phyloP scores from a whole-genome alignment of 2,113 vertebrate species.

The Plecotus auritus region DNA sequence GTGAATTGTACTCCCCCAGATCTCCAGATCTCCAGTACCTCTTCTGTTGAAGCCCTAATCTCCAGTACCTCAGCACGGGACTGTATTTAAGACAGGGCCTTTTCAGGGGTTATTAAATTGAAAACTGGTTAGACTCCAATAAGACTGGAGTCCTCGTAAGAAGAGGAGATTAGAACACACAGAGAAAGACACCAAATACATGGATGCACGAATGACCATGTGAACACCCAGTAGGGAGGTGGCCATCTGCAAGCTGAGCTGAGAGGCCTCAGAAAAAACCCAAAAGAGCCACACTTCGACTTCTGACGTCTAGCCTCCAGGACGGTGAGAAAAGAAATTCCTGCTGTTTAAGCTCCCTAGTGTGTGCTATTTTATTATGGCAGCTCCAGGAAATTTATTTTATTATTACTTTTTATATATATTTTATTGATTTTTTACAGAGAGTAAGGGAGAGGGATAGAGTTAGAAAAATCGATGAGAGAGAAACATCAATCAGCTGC shows the following conservation, averaged over 20 bases:
- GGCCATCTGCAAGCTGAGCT: neutral
- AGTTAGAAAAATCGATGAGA: too few relatives aligned
- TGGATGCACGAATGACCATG: fast-evolving
- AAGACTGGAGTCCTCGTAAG: neutral
- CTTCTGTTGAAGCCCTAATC: neutral
- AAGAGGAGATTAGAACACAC: neutral
- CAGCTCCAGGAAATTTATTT: too few relatives aligned
- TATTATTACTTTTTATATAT: too few relatives aligned
- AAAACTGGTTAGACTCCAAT: neutral
- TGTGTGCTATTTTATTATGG: neutral
- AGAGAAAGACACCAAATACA: neutral
- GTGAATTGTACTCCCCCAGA: neutral
- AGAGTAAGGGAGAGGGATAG: too few relatives aligned
- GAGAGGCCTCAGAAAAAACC: neutral
- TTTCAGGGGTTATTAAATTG: neutral
- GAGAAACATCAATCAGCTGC: too few relatives aligned
- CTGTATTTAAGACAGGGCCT: neutral
- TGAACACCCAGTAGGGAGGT: neutral
- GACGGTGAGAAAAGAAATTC: neutral
- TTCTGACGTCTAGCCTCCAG: neutral
- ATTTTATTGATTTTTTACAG: too few relatives aligned
- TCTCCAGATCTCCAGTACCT: neutral
- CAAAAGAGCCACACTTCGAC: neutral
- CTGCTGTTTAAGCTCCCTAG: neutral
- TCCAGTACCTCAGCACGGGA: neutral